A percentile compares a stretch with the other conserved stretches of the same genome.
phyloP scores from a whole-genome alignment of 2,888 invertebrate genomes.

The Anodontia alba region DNA sequence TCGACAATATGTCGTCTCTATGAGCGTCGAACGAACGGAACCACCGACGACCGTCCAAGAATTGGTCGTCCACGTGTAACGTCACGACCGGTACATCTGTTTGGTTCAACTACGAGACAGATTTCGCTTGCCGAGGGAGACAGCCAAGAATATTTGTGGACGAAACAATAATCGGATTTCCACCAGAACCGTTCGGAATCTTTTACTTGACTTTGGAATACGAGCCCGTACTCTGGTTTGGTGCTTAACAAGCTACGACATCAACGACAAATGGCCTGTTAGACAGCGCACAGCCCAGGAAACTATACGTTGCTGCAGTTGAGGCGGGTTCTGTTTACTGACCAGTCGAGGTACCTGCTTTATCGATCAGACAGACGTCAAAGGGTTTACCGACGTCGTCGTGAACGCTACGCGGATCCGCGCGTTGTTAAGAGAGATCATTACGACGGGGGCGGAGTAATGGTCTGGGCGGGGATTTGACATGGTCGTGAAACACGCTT shows the following conservation, averaged over 20 bases:
- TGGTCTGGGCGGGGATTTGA: not conserved
- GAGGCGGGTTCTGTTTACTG: not conserved
- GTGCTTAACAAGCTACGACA: not conserved
- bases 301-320: not conserved
- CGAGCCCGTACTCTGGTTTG: not conserved
- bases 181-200: not conserved
- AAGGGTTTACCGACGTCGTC: not conserved
- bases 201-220: not conserved
- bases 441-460: not conserved
- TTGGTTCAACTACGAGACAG: not conserved
- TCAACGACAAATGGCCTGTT: not conserved
- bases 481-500: no score
- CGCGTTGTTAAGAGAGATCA: not conserved
- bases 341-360: not conserved
- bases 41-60: no score
- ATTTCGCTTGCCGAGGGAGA: not conserved
- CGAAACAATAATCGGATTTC: not conserved
- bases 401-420: not conserved
- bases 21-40: no score
- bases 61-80: no score
- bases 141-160: not conserved
- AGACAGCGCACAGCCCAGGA: not conserved
- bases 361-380: not conserved
- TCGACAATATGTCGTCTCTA: not conserved
- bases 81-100: not conserved